Evolutionary conservation across 2,113 vertebrate genomes (phyloP).

Genomic region (Chitala chitala): DNA sequence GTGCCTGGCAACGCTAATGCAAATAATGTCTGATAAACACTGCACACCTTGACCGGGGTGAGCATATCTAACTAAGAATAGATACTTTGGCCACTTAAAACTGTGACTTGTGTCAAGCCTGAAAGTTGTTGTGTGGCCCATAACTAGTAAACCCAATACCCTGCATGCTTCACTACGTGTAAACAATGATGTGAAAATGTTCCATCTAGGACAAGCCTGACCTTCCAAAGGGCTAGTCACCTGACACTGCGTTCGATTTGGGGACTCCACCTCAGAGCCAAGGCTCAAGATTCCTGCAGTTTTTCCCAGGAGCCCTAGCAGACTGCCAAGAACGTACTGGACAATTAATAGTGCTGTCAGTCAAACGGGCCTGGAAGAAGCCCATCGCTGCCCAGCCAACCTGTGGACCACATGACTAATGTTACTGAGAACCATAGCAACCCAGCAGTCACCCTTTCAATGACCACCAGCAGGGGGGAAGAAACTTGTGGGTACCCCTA

Average conservation of each 20-base stretch:
- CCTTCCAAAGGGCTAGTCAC: conserved; percentile 13
- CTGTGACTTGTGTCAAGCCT: too few species aligned
- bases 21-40: conserved; percentile 22
- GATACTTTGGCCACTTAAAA: too few species aligned
- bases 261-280: not conserved
- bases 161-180: not conserved
- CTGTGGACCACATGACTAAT: conserved; percentile 1
- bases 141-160: not conserved
- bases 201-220: not conserved
- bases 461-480: not conserved
- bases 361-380: not conserved
- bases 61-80: too few species aligned
- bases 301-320: conserved; percentile 36
- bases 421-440: conserved; percentile 14
- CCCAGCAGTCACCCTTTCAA: not conserved
- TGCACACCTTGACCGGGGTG: not conserved
- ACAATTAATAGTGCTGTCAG: conserved; percentile 11
- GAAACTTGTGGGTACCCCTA: not conserved
- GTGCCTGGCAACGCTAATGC: conserved; percentile 34
- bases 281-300: conserved; percentile 30
- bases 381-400: not conserved
- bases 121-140: not conserved
- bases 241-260: not conserved
- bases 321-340: conserved; percentile 10
- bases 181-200: not conserved